Percentiles rank a stretch among this genome's conserved stretches.
Evolutionary conservation across 2,888 invertebrate genomes (phyloP).

Genomic region (Scaptomyza polygonia): DNA sequence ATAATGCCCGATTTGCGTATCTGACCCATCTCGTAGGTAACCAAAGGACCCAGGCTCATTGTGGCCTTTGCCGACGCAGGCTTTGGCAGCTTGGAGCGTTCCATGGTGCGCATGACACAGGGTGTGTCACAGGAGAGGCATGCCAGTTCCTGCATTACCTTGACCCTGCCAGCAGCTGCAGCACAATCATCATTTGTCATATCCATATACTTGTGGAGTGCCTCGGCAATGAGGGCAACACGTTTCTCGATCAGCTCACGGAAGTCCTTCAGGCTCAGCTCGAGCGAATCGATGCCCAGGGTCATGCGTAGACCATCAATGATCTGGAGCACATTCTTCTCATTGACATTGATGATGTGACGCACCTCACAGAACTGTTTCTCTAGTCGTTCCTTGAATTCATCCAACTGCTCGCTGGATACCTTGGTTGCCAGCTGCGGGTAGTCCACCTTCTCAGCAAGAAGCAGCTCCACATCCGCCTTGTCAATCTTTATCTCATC

Average conservation of each 20-base stretch:
- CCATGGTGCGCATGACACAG: slow-evolving; percentile 89
- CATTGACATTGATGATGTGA: slow-evolving; percentile 68
- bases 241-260: slow-evolving; percentile 87
- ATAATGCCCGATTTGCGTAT: slow-evolving; percentile 80
- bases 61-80: slow-evolving; percentile 86
- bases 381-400: slow-evolving; percentile 83
- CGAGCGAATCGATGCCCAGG: slow-evolving; percentile 87
- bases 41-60: slow-evolving; percentile 88
- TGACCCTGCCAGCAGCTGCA: slow-evolving; percentile 90
- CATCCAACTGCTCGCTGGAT: slow-evolving; percentile 89
- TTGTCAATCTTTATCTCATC: slow-evolving; percentile 89
- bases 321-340: slow-evolving; percentile 83
- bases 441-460: slow-evolving; percentile 91
- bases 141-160: slow-evolving; percentile 89
- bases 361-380: slow-evolving; percentile 76
- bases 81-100: slow-evolving; percentile 85
- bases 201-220: slow-evolving; percentile 74
- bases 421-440: slow-evolving; percentile 89
- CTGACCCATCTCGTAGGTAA: slow-evolving; percentile 89
- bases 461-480: slow-evolving; percentile 89
- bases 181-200: slow-evolving; percentile 85
- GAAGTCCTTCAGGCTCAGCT: slow-evolving; percentile 88
- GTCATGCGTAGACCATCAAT: slow-evolving; percentile 88
- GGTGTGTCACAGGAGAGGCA: slow-evolving; percentile 92
- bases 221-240: slow-evolving; percentile 70